Evolutionary conservation across 2,113 vertebrate genomes (phyloP).

Genomic region (Rhinichthys klamathensis): DNA sequence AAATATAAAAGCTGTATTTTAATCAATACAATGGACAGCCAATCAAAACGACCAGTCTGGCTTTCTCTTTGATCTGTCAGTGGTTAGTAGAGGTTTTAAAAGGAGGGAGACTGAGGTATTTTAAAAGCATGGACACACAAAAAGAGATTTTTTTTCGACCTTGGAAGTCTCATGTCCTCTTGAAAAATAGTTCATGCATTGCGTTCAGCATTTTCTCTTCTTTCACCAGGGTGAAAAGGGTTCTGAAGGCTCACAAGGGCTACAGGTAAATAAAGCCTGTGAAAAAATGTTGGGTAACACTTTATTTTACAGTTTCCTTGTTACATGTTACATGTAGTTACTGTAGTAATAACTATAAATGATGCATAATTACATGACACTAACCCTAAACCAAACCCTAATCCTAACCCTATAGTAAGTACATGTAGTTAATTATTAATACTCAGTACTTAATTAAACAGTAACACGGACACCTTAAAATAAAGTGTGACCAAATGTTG

Average conservation of each 20-base stretch:
- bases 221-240: conserved; percentile 81
- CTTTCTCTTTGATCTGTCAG: conserved; percentile 1
- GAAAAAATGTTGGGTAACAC: neutral
- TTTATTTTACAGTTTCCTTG: no score
- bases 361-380: no score
- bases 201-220: conserved; percentile 38
- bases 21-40: neutral
- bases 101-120: neutral
- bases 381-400: no score
- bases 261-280: conserved; percentile 79
- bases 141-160: neutral
- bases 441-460: no score
- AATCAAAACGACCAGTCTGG: neutral
- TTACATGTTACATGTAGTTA: no score
- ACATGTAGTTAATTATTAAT: no score
- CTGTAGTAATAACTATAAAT: no score
- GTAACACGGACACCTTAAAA: no score
- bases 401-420: no score
- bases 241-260: conserved; percentile 78
- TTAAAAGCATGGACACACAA: conserved; percentile 10
- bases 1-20: neutral
- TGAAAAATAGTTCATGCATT: conserved; percentile 25
- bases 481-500: no score
- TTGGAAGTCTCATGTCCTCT: neutral
- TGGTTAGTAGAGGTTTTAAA: neutral